Conservation (phyloP, 2,888 invertebrate genomes). For the Agrenia bidenticulata region DNA sequence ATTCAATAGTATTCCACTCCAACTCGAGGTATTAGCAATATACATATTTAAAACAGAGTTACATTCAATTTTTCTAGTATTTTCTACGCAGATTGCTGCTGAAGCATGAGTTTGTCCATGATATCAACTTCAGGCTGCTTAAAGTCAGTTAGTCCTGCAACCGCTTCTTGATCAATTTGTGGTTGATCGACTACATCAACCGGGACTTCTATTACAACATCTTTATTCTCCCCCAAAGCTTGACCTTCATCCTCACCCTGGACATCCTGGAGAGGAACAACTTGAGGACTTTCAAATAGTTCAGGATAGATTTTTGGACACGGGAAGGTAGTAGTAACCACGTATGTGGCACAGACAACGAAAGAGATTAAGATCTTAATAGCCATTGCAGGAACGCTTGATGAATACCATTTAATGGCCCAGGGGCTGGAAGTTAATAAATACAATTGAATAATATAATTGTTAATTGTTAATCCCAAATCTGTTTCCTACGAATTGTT, state of each 20-base stretch:
- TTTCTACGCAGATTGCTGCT: no score
- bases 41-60: no score
- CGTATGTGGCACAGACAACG: neutral
- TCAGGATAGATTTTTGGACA: constrained; percentile 13
- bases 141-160: no score
- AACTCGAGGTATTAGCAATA: no score
- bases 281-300: neutral
- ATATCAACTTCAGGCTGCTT: no score
- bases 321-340: neutral
- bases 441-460: neutral
- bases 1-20: no score
- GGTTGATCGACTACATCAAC: no score
- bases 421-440: constrained; percentile 3
- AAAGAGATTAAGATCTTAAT: neutral
- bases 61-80: no score
- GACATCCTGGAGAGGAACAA: neutral
- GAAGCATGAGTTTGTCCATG: no score
- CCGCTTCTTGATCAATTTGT: no score
- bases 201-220: neutral
- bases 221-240: neutral
- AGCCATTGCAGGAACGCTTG: constrained; percentile 10
- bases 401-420: neutral
- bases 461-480: neutral
- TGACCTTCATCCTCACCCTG: no score
- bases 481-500: no score